phyloP scores from a whole-genome alignment of 2,113 vertebrate genomes.

The Butastur rufipennis region DNA sequence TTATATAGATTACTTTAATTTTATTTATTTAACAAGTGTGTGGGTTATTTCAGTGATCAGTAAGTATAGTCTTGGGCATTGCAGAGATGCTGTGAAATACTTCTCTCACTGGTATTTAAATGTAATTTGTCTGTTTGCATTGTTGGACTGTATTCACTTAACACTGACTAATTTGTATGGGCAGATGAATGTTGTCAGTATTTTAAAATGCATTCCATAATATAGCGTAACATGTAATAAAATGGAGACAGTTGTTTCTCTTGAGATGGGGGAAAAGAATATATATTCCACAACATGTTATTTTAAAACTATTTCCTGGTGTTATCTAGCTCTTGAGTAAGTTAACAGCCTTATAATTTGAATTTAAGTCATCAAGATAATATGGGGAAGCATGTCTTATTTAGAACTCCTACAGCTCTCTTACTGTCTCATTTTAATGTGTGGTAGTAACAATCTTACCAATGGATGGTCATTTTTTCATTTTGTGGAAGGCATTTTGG shows the following conservation, averaged over 20 bases:
- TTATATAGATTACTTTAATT: background rate
- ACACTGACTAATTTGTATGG: background rate
- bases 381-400: background rate
- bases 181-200: background rate
- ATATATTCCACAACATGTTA: rapidly evolving
- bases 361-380: background rate
- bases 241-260: background rate
- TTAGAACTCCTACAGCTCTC: background rate
- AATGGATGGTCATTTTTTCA: rapidly evolving
- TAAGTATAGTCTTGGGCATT: background rate
- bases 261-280: background rate
- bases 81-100: background rate
- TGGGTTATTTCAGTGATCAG: background rate
- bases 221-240: rapidly evolving
- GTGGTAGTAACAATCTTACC: background rate
- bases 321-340: background rate
- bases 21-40: background rate
- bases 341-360: background rate
- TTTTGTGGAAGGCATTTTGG: background rate
- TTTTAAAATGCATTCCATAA: background rate
- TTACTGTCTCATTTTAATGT: background rate
- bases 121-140: background rate
- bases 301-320: background rate
- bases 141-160: background rate
- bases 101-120: background rate